Base-by-base conservation (phyloP, 2,113 vertebrate species). In the Redunca redunca region DNA sequence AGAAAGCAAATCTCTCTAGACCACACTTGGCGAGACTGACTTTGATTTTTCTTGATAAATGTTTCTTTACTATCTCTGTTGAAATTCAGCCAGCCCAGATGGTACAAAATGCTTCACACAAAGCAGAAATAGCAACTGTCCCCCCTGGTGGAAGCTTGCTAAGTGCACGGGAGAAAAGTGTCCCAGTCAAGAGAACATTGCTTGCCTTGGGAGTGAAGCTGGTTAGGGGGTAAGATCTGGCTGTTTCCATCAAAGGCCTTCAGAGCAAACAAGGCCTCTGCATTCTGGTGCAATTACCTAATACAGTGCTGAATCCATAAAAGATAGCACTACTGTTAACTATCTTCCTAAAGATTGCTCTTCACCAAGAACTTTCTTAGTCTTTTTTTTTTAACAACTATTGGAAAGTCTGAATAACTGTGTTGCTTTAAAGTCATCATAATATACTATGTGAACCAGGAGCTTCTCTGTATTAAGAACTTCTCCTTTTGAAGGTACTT, bases 11-110 rank as follows among this genome's bases (percentile, higher is more conserved):
- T 80, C 97, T 96, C 95, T 94, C 91, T 83, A 93, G 97, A 96
- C 88, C 82, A 90, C 36, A 83, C 85, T 96, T 95, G 97, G 92
- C 33, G 33, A 94, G 78, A 67, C 50, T 43, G 46, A 64, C 95
- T 98, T 97, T 92, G 94, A 92, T 94, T 96, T 92, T 96, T 95
- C 94, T 94, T 95, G 94, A 96, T 98, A 96, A 94, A 94, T 94
- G 93, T 97, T 96, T 98, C 94, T 97, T 98, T 97, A 97, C 97
- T 97, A 96, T 98, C 97, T 92, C 52, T 95, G 90, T 50, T 96
- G 97, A 97, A 96, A 97, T 84, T 46, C 43, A 84, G 97, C 97
- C 97, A 97, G 90, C 30, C 93, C 97, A 98, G 98, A 98, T 96
- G 97, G 97, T 74, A 91, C 30, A 48, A 83, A 94, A 91, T 28